Conservation (phyloP, 2,797 vertebrate genomes). For the Mormyrus hasselquistii region DNA sequence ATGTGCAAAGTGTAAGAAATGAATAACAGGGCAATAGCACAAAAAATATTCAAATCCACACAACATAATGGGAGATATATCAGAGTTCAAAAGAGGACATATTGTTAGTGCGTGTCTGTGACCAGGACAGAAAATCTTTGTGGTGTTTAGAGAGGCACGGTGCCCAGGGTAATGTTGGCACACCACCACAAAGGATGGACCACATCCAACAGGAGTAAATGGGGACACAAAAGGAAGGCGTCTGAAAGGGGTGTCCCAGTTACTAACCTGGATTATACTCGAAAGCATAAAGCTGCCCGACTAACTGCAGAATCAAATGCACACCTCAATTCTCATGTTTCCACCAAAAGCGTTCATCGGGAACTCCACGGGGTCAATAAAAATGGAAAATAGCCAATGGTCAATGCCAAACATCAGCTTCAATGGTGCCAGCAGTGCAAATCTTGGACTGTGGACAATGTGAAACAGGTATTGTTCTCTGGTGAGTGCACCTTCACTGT, state of each 20-base stretch:
- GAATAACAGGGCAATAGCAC: not conserved
- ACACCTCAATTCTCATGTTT: not conserved
- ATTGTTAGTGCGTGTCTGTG: not conserved
- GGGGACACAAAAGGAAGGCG: not conserved
- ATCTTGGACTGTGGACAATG: not conserved
- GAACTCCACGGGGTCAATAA: not conserved
- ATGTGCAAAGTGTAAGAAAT: not conserved
- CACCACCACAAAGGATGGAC: not conserved
- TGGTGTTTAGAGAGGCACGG: not conserved
- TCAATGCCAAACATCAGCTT: not conserved
- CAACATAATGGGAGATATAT: not conserved
- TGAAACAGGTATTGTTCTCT: not conserved
- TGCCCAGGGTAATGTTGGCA: not conserved
- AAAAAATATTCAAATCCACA: not conserved
- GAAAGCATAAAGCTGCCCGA: not conserved
- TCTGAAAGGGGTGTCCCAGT: not conserved
- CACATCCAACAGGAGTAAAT: not conserved
- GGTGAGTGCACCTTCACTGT: not conserved
- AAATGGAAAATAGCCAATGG: not conserved
- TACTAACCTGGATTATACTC: not conserved
- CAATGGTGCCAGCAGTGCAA: not conserved
- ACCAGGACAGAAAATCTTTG: not conserved
- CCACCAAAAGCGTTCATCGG: not conserved
- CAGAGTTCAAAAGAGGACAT: not conserved
- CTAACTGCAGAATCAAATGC: not conserved